A percentile compares a stretch with the other conserved stretches of the same genome.
Evolutionary conservation across 1,140 invertebrate genomes (phyloP).

Genomic region (Neodiprion virginianus): DNA sequence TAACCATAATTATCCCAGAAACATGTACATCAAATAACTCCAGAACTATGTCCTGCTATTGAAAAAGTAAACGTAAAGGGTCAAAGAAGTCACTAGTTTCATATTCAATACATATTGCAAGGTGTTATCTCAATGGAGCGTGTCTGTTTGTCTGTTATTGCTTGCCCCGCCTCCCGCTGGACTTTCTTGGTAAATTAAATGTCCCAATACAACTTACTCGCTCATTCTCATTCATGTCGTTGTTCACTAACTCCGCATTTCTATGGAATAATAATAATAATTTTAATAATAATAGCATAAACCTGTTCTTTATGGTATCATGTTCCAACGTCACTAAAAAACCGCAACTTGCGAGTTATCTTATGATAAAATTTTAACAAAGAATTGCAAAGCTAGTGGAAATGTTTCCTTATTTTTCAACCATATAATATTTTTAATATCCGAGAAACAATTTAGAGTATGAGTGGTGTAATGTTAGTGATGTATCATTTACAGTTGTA

Average conservation of each 20-base stretch:
- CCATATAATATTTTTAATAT: neutral
- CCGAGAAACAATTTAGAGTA: neutral
- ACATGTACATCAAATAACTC: no score
- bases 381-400: neutral
- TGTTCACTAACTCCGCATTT: neutral
- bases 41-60: neutral
- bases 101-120: conserved; percentile 22
- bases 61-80: neutral
- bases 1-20: no score
- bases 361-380: neutral
- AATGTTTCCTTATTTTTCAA: neutral
- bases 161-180: conserved; percentile 60
- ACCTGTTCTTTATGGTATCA: conserved; percentile 54
- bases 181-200: conserved; percentile 64
- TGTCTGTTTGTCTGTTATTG: conserved; percentile 62
- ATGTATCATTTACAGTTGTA: no score
- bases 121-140: conserved; percentile 52
- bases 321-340: conserved; percentile 50
- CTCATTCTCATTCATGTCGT: neutral
- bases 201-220: conserved; percentile 51
- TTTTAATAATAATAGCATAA: conserved; percentile 42
- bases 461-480: neutral
- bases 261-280: no score
- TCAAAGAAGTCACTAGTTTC: neutral
- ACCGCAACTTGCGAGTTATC: conserved; percentile 1